Evolutionary conservation across 2,113 vertebrate genomes (phyloP), one percentile per base, ranked within the genome.

Genomic region (Acrocephalus kingi): DNA sequence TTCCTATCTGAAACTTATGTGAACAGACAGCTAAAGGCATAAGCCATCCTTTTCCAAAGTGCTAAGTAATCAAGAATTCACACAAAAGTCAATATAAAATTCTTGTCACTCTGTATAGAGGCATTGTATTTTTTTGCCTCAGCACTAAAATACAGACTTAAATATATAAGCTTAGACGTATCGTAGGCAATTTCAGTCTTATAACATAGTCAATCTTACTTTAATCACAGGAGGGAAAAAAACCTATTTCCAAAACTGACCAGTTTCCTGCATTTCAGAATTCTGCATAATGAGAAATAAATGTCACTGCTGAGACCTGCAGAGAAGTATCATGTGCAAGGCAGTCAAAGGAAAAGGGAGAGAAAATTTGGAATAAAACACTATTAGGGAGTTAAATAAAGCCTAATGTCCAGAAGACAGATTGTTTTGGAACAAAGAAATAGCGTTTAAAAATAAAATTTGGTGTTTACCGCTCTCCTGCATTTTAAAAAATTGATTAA

Each of bases 31-130:
- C 74, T 69, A 61, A 86, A 87, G 31, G 33, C 54, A 58, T 15
- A 87, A 87, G 13, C 10, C 20, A 45, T 18, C 8, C 58, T 69
- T 56, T 96, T 54, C n/a, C 49, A 85, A 96, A 82, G 37, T 48
- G 84, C 58, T 73, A 79, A 87, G 66, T 58, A 82, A 87, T 79
- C 84, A 85, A 72, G 78, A 89, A 89, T 82, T 89, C 84, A 84
- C 54, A 79, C 6, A 66, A 13, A 89, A 73, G n/a, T 76, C 84
- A 79, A 24, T 76, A 79, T 11, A 7, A 91, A 89, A 86, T 82
- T 77, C 35, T 75, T 48, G 25, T 58, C 37, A 62, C 12, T 80
- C 20, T 78, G 30, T 37, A 73, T 23, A 39, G 71, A 52, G 28
- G 54, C n/a, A 51, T 2, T 7, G 4, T 18, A 22, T 28, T 81